Evolutionary conservation across 1,140 invertebrate genomes (phyloP).

Genomic region (Periplaneta americana): DNA sequence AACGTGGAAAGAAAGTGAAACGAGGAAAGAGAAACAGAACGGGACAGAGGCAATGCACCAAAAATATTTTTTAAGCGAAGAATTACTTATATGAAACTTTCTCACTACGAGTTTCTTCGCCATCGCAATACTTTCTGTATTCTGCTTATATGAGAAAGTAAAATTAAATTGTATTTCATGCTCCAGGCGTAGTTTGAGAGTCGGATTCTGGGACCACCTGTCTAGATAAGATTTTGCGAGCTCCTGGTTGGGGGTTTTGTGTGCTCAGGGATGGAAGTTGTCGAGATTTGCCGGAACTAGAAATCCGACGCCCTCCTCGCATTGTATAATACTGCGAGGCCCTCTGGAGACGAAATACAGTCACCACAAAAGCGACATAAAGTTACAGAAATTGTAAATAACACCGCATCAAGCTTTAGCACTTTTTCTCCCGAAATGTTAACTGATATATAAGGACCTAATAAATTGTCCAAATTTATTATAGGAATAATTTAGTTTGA

Average conservation of each 20-base stretch:
- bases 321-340: background rate
- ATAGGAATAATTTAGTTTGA: too few relatives aligned
- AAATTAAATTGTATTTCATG: background rate
- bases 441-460: background rate
- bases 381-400: background rate
- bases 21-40: too few relatives aligned
- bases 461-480: too few relatives aligned
- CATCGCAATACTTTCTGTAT: too few relatives aligned
- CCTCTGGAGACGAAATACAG: background rate
- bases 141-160: too few relatives aligned
- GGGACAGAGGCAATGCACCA: too few relatives aligned
- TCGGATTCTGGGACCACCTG: background rate
- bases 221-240: background rate
- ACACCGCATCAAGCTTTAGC: background rate
- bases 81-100: too few relatives aligned
- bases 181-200: background rate
- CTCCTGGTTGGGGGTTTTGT: background rate
- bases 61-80: too few relatives aligned
- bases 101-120: too few relatives aligned
- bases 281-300: background rate
- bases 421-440: background rate
- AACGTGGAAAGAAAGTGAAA: too few relatives aligned
- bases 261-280: background rate
- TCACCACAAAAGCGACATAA: background rate
- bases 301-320: background rate